A percentile compares a stretch with the other conserved stretches of the same genome.
These are phyloP conservation scores for Aphidius ervi DNA, from an alignment of 1,140 invertebrate genomes.

Conservation along the genomic window DNA sequence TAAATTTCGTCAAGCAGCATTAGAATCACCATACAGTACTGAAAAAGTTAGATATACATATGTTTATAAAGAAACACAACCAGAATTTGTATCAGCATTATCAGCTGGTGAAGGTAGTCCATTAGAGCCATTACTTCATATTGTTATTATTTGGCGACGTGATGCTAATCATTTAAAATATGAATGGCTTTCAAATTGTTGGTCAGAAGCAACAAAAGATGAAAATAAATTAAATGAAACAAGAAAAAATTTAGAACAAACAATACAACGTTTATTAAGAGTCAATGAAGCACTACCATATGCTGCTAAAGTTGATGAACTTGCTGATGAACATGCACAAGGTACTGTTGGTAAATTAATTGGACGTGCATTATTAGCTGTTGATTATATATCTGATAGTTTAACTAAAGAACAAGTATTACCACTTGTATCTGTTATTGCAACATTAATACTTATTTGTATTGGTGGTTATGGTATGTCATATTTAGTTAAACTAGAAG, in stretches of 20 bases:
- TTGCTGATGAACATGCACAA: conserved; percentile 55
- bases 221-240: conserved; percentile 68
- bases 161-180: conserved; percentile 83
- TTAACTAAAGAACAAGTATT: conserved; percentile 78
- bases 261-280: conserved; percentile 67
- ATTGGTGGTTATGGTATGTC: conserved; percentile 83
- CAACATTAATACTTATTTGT: conserved; percentile 76
- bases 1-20: conserved; percentile 66
- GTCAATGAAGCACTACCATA: conserved; percentile 68
- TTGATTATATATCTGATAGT: conserved; percentile 71
- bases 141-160: conserved; percentile 86
- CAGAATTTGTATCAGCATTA: conserved; percentile 74
- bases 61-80: conserved; percentile 78
- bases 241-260: conserved; percentile 65
- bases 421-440: conserved; percentile 75
- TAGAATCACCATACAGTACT: conserved; percentile 57
- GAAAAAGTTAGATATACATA: conserved; percentile 82
- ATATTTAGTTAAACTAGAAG: conserved; percentile 81
- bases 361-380: conserved; percentile 63
- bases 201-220: conserved; percentile 46
- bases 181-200: conserved; percentile 66
- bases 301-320: conserved; percentile 59
- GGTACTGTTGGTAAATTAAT: conserved; percentile 70
- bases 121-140: conserved; percentile 63
- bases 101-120: conserved; percentile 59